Base-by-base conservation (phyloP, 1,140 invertebrate genomes). In the Belonocnema kinseyi region DNA sequence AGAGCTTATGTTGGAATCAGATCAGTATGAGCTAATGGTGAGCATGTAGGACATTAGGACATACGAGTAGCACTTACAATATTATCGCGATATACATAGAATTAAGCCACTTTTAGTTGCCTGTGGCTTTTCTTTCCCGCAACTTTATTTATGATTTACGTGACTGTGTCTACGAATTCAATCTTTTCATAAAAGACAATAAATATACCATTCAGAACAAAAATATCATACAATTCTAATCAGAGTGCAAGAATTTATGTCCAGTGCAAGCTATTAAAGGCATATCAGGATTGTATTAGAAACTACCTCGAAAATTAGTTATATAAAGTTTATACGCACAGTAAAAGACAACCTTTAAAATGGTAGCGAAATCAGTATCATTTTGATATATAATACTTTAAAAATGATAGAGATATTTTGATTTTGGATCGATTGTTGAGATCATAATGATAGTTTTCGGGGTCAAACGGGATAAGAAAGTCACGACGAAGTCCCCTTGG, bases 121-220 rank as follows among this genome's bases (percentile, higher is more conserved):
- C 26, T 66, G 26, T n/a, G 26, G 26, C 61, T 21, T 58, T 58
- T 21, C 19, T 12, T 33, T 26, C 7, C 13, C 33, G n/a, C 40
- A n/a, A 66, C n/a, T 66, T 46, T 46, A 46, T 46, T 46, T 11
- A 46, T 1, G 40, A 46, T 46, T 46, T 46, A 46, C 10, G 10
- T 2, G 10, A 10, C 40, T 40, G 16, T n/a, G 33, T 17, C 61
- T 66, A n/a, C 33, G 4, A 40, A 66, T 40, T 66, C 21, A 40
- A 66, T 66, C 61, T 66, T 33, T 66, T 66, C 46, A 66, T 66
- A 66, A 33, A 66, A 40, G 33, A 66, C 58, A 66, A 66, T 66
- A 66, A 66, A 40, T 66, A 61, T 26, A 21, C 14, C 54, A 56
- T 56, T 0, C 17, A 56, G 13, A 56, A 8, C 17, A 10, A 56